Evolutionary conservation across 2,797 vertebrate genomes (phyloP).

Genomic region (Hoplostethus atlanticus): DNA sequence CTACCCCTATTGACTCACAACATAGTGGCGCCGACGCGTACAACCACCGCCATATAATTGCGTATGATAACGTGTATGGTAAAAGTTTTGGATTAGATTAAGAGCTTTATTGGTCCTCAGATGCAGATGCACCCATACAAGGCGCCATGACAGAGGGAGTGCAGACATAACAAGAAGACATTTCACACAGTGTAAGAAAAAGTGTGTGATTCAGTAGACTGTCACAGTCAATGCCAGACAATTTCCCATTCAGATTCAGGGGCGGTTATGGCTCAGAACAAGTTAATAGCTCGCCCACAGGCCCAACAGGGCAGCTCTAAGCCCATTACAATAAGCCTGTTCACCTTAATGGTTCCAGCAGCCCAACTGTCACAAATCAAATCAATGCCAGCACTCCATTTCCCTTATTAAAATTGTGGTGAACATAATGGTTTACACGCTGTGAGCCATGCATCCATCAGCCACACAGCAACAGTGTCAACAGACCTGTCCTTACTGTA

Average conservation of each 20-base stretch:
- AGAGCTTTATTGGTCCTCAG: too few species aligned
- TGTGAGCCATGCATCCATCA: conserved; percentile 42
- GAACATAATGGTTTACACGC: conserved; percentile 50
- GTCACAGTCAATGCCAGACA: conserved; percentile 50
- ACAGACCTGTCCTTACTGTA: conserved; percentile 14
- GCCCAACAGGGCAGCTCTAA: conserved; percentile 69
- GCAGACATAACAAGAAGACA: too few species aligned
- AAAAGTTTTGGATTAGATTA: conserved; percentile 31
- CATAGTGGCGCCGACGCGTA: neutral
- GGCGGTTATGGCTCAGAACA: conserved; percentile 40
- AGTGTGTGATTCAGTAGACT: conserved; percentile 27
- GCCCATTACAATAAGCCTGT: conserved; percentile 78
- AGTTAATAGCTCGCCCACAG: conserved; percentile 64
- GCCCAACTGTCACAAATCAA: conserved; percentile 78
- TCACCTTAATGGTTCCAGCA: conserved; percentile 74
- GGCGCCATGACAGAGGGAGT: too few species aligned
- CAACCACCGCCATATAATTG: conserved; percentile 13
- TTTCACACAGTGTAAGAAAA: too few species aligned
- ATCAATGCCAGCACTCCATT: conserved; percentile 75
- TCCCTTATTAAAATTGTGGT: conserved; percentile 70
- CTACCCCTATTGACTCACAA: conserved; percentile 42
- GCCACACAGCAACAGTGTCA: conserved; percentile 39
- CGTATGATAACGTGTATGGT: conserved; percentile 14
- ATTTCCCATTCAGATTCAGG: conserved; percentile 60
- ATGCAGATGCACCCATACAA: too few species aligned